Evolutionary conservation across 1,140 invertebrate genomes (phyloP).

Genomic region (Drosophila sproati): DNA sequence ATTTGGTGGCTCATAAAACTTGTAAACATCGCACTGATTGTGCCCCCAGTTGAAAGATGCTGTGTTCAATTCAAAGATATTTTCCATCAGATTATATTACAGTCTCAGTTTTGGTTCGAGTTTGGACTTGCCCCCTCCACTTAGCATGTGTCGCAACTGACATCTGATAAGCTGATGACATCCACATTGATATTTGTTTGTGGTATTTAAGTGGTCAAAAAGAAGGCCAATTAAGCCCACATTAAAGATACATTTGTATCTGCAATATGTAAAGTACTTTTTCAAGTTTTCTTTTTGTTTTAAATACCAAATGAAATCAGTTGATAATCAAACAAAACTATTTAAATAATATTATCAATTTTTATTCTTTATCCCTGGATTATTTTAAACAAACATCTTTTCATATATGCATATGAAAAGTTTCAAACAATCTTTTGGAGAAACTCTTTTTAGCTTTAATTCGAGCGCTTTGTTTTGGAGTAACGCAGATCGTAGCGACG

Average conservation of each 20-base stretch:
- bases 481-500: conserved; percentile 64
- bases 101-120: conserved; percentile 36
- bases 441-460: not conserved
- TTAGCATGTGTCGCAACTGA: conserved; percentile 41
- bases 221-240: too few species aligned
- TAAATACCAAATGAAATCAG: too few species aligned
- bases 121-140: conserved; percentile 10
- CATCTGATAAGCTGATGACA: conserved; percentile 48
- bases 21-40: conserved; percentile 79
- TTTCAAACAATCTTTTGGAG: too few species aligned
- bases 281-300: too few species aligned
- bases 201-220: conserved; percentile 26
- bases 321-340: too few species aligned
- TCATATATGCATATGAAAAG: too few species aligned
- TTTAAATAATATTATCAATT: too few species aligned
- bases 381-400: too few species aligned
- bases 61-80: conserved; percentile 67
- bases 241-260: too few species aligned
- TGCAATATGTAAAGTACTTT: too few species aligned
- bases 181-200: conserved; percentile 54
- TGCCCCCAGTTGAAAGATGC: conserved; percentile 47
- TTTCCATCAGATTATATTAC: conserved; percentile 68
- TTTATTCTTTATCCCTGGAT: too few species aligned
- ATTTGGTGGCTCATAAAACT: conserved; percentile 82
- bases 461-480: conserved; percentile 33